Evolutionary conservation across 2,113 vertebrate genomes (phyloP), one percentile per base, ranked within the genome.

Genomic region (Brachirus orientalis): DNA sequence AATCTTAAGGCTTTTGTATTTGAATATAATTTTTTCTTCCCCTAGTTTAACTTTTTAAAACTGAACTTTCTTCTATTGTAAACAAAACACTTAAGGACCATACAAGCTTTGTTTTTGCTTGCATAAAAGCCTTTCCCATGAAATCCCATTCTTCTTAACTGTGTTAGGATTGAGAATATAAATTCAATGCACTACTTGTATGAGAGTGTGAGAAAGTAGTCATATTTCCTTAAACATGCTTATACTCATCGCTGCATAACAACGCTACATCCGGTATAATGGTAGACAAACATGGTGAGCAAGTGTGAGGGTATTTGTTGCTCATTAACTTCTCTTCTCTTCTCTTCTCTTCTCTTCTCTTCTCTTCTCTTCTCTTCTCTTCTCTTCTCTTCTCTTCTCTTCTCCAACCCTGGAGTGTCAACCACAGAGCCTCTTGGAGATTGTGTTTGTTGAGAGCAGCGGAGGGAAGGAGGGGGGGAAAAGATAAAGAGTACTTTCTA

Each of bases 401-500:
- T 40, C 53, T 58, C 16, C n/a, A 16, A 2, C n/a, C 44, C 10
- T 38, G 54, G 41, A 38, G 65, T 52, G 67, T 51, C 28, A 17
- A 66, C 63, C 46, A 14, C 71, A 61, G 46, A 67, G 64, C 52
- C 73, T 79, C 63, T 63, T 48, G 22, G 22, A 77, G 64, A 82
- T 70, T 67, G 63, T 78, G 71, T 66, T 68, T 40, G 46, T 78
- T 64, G 59, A 69, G 64, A 55, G 67, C 50, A 60, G 43, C 48
- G 10, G 57, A 17, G 7, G 22, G 57, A 16, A 5, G 22, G 4
- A 16, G 10, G 19, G 3, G 33, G 18, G 33, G 12, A 43, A 43
- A 37, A 41, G 74, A 85, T 88, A 85, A 86, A 87, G 87, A 84
- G 76, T 72, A 88, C 83, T 87, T 86, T 88, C 87, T 79, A 79